Conservation (phyloP, 1,140 invertebrate genomes). For the Caenorhabditis elegans region DNA sequence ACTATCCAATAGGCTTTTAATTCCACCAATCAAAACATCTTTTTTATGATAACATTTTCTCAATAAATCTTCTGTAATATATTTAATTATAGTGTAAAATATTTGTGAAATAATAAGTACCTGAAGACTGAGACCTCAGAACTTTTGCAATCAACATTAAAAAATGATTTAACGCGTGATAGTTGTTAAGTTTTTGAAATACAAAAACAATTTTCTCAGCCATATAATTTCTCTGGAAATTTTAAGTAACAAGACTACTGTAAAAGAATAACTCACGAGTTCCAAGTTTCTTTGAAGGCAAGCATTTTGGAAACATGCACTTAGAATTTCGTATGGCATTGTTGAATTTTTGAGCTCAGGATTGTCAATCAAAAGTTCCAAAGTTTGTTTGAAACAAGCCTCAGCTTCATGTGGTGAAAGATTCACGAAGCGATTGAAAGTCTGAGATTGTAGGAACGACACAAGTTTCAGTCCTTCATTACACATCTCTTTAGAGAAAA, state of each 20-base stretch:
- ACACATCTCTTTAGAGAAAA: background rate
- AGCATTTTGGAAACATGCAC: background rate
- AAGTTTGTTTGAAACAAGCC: background rate
- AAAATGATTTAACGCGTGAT: background rate
- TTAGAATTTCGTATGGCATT: background rate
- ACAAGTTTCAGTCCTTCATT: background rate
- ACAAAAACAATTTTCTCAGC: background rate
- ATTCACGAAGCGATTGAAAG: background rate
- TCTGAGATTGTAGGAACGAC: background rate
- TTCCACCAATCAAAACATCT: background rate
- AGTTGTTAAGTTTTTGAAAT: background rate
- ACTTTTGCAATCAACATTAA: background rate
- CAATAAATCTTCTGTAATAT: background rate
- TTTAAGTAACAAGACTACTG: background rate
- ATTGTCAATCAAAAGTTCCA: background rate
- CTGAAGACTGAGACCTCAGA: background rate
- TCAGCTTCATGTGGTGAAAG: background rate
- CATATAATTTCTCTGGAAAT: slow-evolving; percentile 4
- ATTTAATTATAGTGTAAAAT: background rate
- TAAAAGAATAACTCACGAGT: background rate
- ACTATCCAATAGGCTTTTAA: background rate
- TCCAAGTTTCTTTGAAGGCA: background rate
- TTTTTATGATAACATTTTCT: background rate
- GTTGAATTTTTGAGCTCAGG: background rate
- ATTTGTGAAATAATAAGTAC: background rate